These are phyloP conservation scores for Liodrosophila aerea DNA, from an alignment of 2,888 invertebrate genomes.

Conservation along the genomic window DNA sequence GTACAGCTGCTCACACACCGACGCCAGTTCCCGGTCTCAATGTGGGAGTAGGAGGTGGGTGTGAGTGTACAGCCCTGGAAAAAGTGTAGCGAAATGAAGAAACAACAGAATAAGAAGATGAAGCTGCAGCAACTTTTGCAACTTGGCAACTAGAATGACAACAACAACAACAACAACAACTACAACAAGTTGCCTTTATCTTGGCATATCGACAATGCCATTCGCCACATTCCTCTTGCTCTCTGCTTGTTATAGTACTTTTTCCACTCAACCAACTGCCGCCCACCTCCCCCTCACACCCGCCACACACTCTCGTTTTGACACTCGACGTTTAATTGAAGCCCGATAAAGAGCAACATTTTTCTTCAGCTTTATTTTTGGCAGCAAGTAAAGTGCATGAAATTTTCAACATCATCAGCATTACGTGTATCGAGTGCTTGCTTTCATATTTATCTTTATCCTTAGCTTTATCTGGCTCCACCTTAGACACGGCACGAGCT, in stretches of 20 bases:
- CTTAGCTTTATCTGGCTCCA: constrained; percentile 29
- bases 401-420: constrained; percentile 42
- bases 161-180: constrained; percentile 13
- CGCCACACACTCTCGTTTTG: background rate
- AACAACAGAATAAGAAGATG: background rate
- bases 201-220: constrained; percentile 40
- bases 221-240: constrained; percentile 4
- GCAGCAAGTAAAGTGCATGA: constrained; percentile 19
- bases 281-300: background rate
- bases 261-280: constrained; percentile 42
- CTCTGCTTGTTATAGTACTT: constrained; percentile 23
- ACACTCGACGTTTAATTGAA: constrained; percentile 34
- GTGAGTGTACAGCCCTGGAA: constrained; percentile 2
- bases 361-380: constrained; percentile 16
- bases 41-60: background rate
- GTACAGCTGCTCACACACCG: constrained; percentile 43
- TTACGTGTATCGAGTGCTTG: constrained; percentile 22
- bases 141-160: constrained; percentile 11
- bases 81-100: constrained; percentile 5
- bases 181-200: constrained; percentile 38
- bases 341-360: constrained; percentile 31
- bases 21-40: background rate
- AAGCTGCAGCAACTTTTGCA: constrained; percentile 38
- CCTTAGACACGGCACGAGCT: constrained; percentile 9
- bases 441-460: constrained; percentile 28